Evolutionary conservation across 2,888 invertebrate species (phyloP).

Genomic region (Sphaerophoria rueppellii): DNA sequence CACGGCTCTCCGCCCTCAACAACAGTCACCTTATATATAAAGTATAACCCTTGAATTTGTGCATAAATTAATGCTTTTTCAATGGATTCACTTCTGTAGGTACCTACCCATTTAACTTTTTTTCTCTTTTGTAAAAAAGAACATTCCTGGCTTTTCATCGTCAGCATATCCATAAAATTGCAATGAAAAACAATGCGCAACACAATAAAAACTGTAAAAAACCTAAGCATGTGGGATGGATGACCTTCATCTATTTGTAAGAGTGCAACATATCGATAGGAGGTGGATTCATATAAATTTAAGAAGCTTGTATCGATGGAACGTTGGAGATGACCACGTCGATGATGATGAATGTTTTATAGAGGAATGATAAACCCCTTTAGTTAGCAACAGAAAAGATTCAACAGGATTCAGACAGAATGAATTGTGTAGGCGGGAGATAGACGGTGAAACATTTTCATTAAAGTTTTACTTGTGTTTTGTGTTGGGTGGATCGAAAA

Average conservation of each 20-base stretch:
- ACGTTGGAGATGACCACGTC: not conserved
- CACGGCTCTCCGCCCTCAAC: too few relatives aligned
- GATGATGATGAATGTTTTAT: too few relatives aligned
- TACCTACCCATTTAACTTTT: not conserved
- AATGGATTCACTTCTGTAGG: not conserved
- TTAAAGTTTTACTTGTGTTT: too few relatives aligned
- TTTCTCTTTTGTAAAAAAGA: not conserved
- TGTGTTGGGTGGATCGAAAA: too few relatives aligned
- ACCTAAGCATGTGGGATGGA: constrained; percentile 39
- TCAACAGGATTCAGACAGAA: too few relatives aligned
- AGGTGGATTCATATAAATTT: constrained; percentile 55
- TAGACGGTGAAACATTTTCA: too few relatives aligned
- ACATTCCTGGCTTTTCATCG: constrained; percentile 9
- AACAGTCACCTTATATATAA: not conserved
- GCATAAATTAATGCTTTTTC: constrained; percentile 23
- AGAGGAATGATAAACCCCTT: too few relatives aligned
- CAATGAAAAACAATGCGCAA: constrained; percentile 38
- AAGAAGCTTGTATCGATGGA: constrained; percentile 14
- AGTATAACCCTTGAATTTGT: constrained; percentile 15
- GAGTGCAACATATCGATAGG: constrained; percentile 51
- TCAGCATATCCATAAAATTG: constrained; percentile 14
- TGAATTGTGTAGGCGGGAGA: too few relatives aligned
- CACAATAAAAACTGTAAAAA: not conserved
- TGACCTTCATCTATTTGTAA: constrained; percentile 30
- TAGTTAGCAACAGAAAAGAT: too few relatives aligned